Evolutionary conservation across 2,797 vertebrate species (phyloP).

Genomic region (Pipistrellus pipistrellus): DNA sequence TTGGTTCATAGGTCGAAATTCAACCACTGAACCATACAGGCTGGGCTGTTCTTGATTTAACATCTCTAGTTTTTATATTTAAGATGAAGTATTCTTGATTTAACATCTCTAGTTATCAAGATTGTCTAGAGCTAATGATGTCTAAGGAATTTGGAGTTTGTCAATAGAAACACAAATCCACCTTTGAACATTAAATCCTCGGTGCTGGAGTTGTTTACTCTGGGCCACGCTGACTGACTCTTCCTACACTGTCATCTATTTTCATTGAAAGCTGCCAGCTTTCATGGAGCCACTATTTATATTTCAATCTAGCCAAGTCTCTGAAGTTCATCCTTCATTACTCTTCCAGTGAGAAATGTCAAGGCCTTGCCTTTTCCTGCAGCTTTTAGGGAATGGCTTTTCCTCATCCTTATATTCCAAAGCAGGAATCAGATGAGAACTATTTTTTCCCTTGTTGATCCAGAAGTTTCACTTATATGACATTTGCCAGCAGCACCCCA

Average conservation of each 20-base stretch:
- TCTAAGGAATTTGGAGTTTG: conserved; percentile 39
- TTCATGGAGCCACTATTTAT: conserved; percentile 42
- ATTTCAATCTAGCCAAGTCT: conserved; percentile 55
- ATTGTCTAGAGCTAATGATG: conserved; percentile 13
- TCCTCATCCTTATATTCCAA: conserved; percentile 52
- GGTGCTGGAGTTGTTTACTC: conserved; percentile 3
- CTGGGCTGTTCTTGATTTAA: neutral
- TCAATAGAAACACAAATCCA: neutral
- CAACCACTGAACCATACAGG: no score
- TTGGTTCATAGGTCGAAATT: no score
- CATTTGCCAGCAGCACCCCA: conserved; percentile 73
- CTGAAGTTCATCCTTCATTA: conserved; percentile 35
- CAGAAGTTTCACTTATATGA: neutral
- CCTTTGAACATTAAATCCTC: conserved; percentile 65
- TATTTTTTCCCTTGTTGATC: neutral
- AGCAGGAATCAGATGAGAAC: conserved; percentile 19
- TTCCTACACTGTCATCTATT: conserved; percentile 37
- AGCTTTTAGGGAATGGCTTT: neutral
- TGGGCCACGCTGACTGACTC: neutral
- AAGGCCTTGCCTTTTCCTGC: conserved; percentile 5
- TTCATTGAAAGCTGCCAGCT: conserved; percentile 22
- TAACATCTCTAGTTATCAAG: neutral
- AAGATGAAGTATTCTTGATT: neutral
- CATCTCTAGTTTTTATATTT: neutral
- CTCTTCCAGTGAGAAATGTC: conserved; percentile 61